Evolutionary conservation across 2,888 invertebrate genomes (phyloP).

Genomic region (Sphinx pinastri): DNA sequence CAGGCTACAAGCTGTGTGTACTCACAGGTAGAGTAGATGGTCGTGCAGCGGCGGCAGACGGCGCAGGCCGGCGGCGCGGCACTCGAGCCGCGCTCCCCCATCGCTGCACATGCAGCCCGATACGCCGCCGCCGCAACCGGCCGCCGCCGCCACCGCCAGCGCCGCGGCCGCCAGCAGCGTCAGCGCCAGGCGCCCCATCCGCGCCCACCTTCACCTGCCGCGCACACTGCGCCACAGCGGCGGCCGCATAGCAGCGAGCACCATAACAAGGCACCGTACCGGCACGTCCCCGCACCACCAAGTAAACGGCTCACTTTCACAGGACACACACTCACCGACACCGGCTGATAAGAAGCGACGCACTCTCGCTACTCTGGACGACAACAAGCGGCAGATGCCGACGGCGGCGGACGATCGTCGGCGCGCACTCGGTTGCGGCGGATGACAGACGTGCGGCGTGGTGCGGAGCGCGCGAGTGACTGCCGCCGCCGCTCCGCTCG

Average conservation of each 20-base stretch:
- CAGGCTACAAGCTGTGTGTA: conserved; percentile 27
- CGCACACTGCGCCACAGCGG: conserved; percentile 27
- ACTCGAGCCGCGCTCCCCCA: conserved; percentile 56
- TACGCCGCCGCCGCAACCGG: conserved; percentile 47
- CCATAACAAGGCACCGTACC: conserved; percentile 10
- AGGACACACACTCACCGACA: background rate
- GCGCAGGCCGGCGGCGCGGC: conserved; percentile 60
- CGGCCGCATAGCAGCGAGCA: conserved; percentile 28
- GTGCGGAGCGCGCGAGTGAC: conserved; percentile 23
- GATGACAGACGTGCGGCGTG: background rate
- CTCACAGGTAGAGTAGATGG: conserved; percentile 60
- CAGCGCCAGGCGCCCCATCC: conserved; percentile 48
- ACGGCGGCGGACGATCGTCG: conserved; percentile 3
- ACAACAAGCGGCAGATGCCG: background rate
- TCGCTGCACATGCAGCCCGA: conserved; percentile 57
- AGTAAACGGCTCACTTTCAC: conserved; percentile 23
- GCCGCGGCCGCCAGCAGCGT: conserved; percentile 40
- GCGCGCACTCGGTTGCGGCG: background rate
- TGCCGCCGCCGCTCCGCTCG: conserved; percentile 3
- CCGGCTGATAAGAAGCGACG: background rate
- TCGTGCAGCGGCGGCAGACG: conserved; percentile 63
- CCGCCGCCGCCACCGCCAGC: conserved; percentile 45
- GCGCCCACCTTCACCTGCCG: conserved; percentile 80
- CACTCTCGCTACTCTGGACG: conserved; percentile 29
- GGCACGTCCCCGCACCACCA: conserved; percentile 16